Evolutionary conservation across 2,113 vertebrate genomes (phyloP).

Genomic region (Zosterops lateralis): DNA sequence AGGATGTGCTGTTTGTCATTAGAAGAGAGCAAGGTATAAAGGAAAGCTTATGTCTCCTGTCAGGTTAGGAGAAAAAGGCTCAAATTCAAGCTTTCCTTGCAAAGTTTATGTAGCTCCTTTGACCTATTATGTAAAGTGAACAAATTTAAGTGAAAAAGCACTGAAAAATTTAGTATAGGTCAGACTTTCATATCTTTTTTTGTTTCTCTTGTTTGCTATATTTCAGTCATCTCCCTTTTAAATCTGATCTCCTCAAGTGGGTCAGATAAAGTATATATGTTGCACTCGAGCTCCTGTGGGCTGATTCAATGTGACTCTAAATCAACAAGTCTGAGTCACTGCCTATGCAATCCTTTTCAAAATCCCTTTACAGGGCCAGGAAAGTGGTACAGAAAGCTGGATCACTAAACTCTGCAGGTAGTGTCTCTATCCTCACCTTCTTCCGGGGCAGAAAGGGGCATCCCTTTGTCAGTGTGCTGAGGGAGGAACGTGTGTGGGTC

Average conservation of each 20-base stretch:
- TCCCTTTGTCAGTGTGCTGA: background rate
- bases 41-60: background rate
- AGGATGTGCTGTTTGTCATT: background rate
- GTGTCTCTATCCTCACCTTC: background rate
- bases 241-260: background rate
- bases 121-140: slow-evolving; percentile 18
- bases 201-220: background rate
- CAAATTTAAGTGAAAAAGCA: background rate
- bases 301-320: slow-evolving; percentile 19
- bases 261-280: background rate
- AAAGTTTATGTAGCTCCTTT: background rate
- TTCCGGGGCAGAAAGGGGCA: background rate
- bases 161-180: background rate
- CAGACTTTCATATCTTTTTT: background rate
- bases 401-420: background rate
- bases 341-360: background rate
- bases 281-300: background rate
- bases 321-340: slow-evolving; percentile 47
- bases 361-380: background rate
- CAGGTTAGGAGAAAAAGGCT: background rate
- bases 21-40: background rate
- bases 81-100: background rate
- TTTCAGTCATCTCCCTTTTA: slow-evolving; percentile 31
- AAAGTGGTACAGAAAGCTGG: background rate
- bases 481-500: background rate